These are phyloP conservation scores for Coenonympha arcania DNA, from an alignment of 2,888 invertebrate genomes.

Conservation along the genomic window DNA sequence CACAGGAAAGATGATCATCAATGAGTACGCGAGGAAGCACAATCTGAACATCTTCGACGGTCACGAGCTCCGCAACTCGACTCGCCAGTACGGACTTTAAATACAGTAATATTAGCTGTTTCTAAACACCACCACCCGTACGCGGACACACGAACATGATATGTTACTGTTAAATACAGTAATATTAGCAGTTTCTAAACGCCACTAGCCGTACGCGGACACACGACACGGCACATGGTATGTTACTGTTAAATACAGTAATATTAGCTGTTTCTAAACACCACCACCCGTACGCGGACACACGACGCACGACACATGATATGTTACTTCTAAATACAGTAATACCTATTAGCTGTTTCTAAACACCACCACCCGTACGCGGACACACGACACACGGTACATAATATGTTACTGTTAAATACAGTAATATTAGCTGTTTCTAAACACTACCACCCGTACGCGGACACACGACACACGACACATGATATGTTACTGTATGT, in stretches of 20 bases:
- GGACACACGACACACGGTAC: background rate
- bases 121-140: constrained; percentile 29
- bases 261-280: constrained; percentile 61
- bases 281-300: constrained; percentile 4
- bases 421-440: constrained; percentile 69
- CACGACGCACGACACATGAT: background rate
- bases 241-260: constrained; percentile 78
- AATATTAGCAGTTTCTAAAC: constrained; percentile 63
- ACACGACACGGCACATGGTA: background rate
- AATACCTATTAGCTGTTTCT: constrained; percentile 69
- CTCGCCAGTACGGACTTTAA: constrained; percentile 87
- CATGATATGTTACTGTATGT: no score
- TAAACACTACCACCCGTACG: constrained; percentile 25
- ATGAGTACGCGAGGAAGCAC: constrained; percentile 83
- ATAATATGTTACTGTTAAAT: constrained; percentile 74
- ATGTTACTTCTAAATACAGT: constrained; percentile 77
- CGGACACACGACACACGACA: background rate
- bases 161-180: constrained; percentile 78
- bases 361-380: constrained; percentile 19
- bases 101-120: constrained; percentile 73
- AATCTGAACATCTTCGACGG: constrained; percentile 85
- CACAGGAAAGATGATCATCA: constrained; percentile 81
- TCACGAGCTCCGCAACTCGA: constrained; percentile 81
- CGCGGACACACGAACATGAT: background rate
- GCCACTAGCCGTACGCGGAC: constrained; percentile 5